Evolutionary conservation across 2,113 vertebrate species (phyloP).

Genomic region (Coracopsis vasa): DNA sequence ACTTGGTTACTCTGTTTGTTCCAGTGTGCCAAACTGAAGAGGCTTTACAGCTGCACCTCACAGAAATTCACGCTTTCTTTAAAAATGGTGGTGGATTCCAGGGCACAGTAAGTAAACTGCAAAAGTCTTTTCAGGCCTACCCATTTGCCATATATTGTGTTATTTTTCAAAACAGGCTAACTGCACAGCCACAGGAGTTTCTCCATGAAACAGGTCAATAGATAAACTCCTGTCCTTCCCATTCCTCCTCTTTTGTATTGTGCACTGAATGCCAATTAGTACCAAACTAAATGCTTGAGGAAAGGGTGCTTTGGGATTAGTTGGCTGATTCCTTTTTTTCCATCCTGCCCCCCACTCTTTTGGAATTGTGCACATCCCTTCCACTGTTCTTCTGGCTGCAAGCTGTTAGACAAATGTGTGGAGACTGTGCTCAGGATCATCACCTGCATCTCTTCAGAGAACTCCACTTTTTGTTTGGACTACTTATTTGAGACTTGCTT

Average conservation of each 20-base stretch:
- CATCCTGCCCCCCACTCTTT: neutral
- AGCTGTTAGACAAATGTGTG: neutral
- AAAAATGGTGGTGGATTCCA: neutral
- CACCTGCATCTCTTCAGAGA: neutral
- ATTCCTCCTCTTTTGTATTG: neutral
- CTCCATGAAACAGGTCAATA: neutral
- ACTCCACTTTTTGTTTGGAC: neutral
- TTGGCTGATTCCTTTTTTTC: fast-evolving
- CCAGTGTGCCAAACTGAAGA: neutral
- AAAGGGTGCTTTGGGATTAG: neutral
- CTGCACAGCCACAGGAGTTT: neutral
- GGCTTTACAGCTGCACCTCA: neutral
- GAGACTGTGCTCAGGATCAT: neutral
- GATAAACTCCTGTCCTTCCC: neutral
- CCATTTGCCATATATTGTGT: neutral
- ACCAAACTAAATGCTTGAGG: neutral
- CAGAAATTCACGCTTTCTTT: neutral
- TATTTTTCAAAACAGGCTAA: neutral
- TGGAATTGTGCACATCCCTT: neutral
- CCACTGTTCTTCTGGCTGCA: neutral
- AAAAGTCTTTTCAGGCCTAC: neutral
- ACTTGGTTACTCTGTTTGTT: neutral
- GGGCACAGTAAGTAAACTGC: neutral
- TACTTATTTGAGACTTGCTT: neutral
- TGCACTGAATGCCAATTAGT: neutral